phyloP scores from a whole-genome alignment of 2,113 vertebrate species.

The Tympanuchus pallidicinctus region DNA sequence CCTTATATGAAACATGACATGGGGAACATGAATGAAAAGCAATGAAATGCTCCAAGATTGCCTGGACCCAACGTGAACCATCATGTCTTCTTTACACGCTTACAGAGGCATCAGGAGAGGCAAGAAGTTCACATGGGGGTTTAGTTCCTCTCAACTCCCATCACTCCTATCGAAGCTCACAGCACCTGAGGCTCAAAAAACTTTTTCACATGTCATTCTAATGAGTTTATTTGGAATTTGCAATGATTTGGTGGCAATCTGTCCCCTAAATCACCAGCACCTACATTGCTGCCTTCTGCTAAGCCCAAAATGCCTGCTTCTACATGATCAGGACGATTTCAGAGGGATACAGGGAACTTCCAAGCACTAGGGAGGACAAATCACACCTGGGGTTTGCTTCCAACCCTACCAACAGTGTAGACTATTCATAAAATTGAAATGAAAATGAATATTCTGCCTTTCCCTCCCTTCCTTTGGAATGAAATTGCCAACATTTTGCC shows the following conservation, averaged over 20 bases:
- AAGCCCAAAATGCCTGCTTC: not conserved
- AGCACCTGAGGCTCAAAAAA: not conserved
- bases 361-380: not conserved
- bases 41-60: not conserved
- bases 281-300: not conserved
- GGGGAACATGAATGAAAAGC: not conserved
- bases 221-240: not conserved
- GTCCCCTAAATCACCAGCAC: not conserved
- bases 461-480: not conserved
- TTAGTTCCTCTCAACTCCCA: not conserved
- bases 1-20: not conserved
- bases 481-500: not conserved
- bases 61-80: not conserved
- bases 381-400: not conserved
- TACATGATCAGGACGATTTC: not conserved
- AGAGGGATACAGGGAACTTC: not conserved
- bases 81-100: rapidly evolving
- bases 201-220: not conserved
- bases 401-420: not conserved
- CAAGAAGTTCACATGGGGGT: not conserved
- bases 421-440: not conserved
- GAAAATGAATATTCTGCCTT: not conserved
- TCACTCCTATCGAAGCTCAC: not conserved
- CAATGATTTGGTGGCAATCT: not conserved
- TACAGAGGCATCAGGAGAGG: not conserved